A percentile compares a stretch with the other conserved stretches of the same genome.
Conservation (phyloP, 2,888 invertebrate species). For the Idaea dimidiata region DNA sequence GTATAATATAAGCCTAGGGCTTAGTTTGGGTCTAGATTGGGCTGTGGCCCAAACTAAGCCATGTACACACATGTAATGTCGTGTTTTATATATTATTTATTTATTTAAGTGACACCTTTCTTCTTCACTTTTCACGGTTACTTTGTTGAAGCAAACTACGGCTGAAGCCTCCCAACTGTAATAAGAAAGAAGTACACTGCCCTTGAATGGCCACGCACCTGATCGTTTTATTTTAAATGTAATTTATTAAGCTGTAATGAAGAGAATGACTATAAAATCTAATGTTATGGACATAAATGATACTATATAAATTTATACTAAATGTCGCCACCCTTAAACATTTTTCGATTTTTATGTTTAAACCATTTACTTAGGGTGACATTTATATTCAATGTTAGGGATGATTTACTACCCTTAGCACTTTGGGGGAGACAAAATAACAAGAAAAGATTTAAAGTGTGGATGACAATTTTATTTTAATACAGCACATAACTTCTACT, state of each 20-base stretch:
- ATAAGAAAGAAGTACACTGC: no score
- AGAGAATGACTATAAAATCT: neutral
- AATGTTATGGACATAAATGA: neutral
- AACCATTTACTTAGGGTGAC: neutral
- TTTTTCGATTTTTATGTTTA: neutral
- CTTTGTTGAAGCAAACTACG: no score
- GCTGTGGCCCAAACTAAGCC: no score
- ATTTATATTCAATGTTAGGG: constrained; percentile 1
- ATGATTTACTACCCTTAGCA: neutral
- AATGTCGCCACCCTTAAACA: neutral
- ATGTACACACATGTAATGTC: no score
- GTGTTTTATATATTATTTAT: no score
- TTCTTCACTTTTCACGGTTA: no score
- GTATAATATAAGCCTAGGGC: no score
- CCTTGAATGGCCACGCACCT: no score
- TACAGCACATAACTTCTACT: neutral
- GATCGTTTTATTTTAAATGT: no score
- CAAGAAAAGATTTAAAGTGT: neutral
- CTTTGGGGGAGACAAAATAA: neutral
- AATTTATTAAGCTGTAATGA: neutral
- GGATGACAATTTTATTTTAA: neutral
- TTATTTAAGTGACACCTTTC: no score
- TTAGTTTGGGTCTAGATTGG: no score
- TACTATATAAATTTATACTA: neutral
- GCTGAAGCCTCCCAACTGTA: no score